Conservation (phyloP, 2,797 vertebrate genomes). For the Chelidonichthys spinosus region DNA sequence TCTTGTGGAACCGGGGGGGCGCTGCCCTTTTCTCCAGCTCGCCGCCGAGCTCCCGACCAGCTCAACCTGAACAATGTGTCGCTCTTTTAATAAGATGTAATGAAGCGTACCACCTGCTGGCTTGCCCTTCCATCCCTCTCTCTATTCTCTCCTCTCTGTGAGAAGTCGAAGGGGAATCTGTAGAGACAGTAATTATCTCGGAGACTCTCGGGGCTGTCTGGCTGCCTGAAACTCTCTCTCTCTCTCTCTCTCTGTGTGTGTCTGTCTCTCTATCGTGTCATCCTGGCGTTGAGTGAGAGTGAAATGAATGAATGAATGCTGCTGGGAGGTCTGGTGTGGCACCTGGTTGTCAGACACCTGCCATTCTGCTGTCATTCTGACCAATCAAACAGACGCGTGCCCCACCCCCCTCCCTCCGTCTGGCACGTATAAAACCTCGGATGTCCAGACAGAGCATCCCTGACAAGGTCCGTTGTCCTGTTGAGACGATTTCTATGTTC, state of each 20-base stretch:
- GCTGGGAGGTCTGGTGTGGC: conserved; percentile 31
- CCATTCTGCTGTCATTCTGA: conserved; percentile 52
- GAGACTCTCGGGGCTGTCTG: conserved; percentile 41
- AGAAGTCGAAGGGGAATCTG: conserved; percentile 39
- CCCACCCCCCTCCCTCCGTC: background rate
- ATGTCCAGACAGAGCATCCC: background rate
- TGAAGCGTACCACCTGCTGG: conserved; percentile 52
- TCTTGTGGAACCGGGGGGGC: background rate
- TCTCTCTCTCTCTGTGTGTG: background rate
- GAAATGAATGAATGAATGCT: conserved; percentile 30
- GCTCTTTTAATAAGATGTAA: conserved; percentile 61
- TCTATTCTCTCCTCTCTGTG: conserved; percentile 4
- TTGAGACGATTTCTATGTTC: background rate
- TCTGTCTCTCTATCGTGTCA: conserved; percentile 32
- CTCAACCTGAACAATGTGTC: conserved; percentile 44
- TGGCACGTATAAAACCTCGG: too few species aligned
- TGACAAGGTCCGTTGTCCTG: background rate
- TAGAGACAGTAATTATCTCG: conserved; percentile 56
- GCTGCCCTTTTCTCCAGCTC: conserved; percentile 11
- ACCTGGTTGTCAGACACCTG: conserved; percentile 26
- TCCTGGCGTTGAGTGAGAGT: background rate
- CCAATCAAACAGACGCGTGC: conserved; percentile 18
- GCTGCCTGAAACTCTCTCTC: background rate
- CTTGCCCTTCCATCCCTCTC: conserved; percentile 25
- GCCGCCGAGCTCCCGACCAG: background rate